Evolutionary conservation across 1,140 invertebrate species (phyloP), one percentile per base, ranked within the genome.

Genomic region (Parasteatoda tepidariorum): DNA sequence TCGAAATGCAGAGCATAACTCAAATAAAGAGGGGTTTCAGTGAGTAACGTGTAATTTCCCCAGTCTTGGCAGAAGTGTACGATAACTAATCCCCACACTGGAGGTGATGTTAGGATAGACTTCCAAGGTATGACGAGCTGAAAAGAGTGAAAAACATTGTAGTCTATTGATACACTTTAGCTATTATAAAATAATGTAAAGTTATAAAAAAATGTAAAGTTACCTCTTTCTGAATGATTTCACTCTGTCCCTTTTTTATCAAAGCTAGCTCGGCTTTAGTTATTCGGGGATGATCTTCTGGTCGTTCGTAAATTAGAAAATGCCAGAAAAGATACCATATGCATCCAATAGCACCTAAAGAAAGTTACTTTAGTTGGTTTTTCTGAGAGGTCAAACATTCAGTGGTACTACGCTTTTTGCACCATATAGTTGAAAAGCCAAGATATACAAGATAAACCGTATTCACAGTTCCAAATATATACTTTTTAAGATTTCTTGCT

Each of bases 21-120:
- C 64, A 78, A 85, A 86, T 41, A 87, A 83, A 66, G 87, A 74
- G 18, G 97, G 71, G 98, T 91, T 87, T 97, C 95, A 88, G 96
- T 96, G 70, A 98, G 92, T 66, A 98, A 93, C 9, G 95, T 97
- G 90, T 98, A 98, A 90, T 97, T 97, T 0, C 96, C 95, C 90
- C 97, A 98, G 73, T 98, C 96, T 82, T 95, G 96, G 79, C 94
- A 93, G 34, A 93, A 95, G 88, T 98, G 96, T 0, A 94, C 95
- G 33, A 96, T 89, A 70, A 97, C 92, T 87, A 98, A 96, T 2
- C 96, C 95, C 95, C 96, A 97, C 2, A 98, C 95, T 0, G 96
- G 94, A 1, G 91, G 87, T 0, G 96, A 97, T 0, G 92, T 93
- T 9, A 98, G 88, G 84, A 98, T 91, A n/a, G 90, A 87, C 54